A percentile compares a stretch with the other conserved stretches of the same genome.
Evolutionary conservation across 1,140 invertebrate species (phyloP).

Genomic region (Dendrolimus kikuchii): DNA sequence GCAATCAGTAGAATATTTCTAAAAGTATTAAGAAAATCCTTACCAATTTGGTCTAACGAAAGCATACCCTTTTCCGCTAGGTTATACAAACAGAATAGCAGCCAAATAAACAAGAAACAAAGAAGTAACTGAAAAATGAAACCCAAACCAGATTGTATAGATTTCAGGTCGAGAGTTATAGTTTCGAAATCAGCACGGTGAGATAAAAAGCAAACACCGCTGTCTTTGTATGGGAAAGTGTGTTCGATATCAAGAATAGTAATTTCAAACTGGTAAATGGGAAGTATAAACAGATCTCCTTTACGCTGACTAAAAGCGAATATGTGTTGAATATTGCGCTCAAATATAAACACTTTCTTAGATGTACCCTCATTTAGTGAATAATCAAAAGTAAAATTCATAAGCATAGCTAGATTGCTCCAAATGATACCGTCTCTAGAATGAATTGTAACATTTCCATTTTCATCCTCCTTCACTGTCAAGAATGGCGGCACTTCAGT

Average conservation of each 20-base stretch:
- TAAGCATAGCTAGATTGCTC: constrained; percentile 41
- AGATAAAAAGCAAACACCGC: constrained; percentile 53
- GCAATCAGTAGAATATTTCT: constrained; percentile 42
- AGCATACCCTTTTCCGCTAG: constrained; percentile 26
- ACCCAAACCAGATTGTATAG: constrained; percentile 26
- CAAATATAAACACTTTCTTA: constrained; percentile 39
- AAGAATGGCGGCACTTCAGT: constrained; percentile 51
- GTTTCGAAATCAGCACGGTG: constrained; percentile 50
- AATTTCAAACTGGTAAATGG: constrained; percentile 54
- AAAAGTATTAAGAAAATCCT: constrained; percentile 47
- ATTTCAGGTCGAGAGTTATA: constrained; percentile 40
- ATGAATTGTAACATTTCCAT: constrained; percentile 33
- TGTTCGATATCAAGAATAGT: constrained; percentile 45
- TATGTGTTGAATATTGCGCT: constrained; percentile 42
- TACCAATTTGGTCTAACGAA: constrained; percentile 46
- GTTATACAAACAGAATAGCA: constrained; percentile 44
- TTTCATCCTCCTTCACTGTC: constrained; percentile 24
- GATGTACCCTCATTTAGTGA: constrained; percentile 26
- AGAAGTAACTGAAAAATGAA: constrained; percentile 28
- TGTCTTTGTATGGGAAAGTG: constrained; percentile 44
- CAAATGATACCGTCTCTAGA: constrained; percentile 49
- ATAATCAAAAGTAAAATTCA: constrained; percentile 55
- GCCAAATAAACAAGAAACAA: constrained; percentile 50
- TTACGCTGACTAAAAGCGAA: constrained; percentile 45
- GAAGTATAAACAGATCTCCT: constrained; percentile 43